Conservation (phyloP, 1,140 invertebrate genomes). For the Aphelinus certus region DNA sequence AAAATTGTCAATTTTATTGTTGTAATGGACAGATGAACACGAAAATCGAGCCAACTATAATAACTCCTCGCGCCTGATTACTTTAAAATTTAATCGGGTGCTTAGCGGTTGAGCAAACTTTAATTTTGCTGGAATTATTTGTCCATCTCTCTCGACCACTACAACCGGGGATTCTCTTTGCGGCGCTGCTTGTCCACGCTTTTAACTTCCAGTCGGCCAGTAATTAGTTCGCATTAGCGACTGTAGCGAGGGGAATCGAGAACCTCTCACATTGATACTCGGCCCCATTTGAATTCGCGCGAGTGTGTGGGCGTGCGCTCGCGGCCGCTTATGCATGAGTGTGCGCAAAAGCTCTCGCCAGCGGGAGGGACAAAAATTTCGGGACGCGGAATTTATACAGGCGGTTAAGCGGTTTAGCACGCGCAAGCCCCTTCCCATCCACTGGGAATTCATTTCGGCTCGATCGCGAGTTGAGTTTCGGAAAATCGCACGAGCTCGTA, state of each 20-base stretch:
- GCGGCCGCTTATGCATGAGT: neutral
- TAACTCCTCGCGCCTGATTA: no score
- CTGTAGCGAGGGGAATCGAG: neutral
- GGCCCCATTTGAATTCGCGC: neutral
- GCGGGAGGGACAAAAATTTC: neutral
- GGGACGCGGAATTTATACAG: neutral
- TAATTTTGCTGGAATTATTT: constrained; percentile 51
- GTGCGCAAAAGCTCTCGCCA: neutral
- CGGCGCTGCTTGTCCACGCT: constrained; percentile 56
- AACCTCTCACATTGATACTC: constrained; percentile 2
- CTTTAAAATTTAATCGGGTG: no score
- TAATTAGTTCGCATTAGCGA: constrained; percentile 62
- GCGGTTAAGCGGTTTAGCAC: no score
- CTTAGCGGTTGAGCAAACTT: constrained; percentile 45
- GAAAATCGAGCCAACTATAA: no score
- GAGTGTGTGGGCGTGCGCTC: no score
- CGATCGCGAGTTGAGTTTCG: no score
- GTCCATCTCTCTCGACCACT: constrained; percentile 1
- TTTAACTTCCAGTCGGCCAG: constrained; percentile 58
- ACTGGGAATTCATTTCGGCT: no score
- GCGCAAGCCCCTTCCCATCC: no score
- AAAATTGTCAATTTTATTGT: no score
- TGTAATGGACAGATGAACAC: no score
- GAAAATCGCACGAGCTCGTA: no score
- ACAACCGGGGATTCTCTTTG: neutral